Conservation (phyloP, 2,113 vertebrate genomes). For the Bubo scandiacus region DNA sequence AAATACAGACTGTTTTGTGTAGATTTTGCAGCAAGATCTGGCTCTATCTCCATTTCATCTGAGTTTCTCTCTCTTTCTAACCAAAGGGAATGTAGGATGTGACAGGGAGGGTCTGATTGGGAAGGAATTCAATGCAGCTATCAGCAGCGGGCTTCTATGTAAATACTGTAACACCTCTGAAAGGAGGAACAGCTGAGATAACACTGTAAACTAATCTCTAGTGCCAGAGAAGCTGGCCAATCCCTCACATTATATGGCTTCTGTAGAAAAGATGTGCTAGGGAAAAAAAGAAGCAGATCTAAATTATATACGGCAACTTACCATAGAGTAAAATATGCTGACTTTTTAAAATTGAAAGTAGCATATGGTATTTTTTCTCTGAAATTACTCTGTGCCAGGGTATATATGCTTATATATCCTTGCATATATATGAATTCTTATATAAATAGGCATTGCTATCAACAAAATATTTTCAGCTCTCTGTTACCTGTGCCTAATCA, state of each 20-base stretch:
- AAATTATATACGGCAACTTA: not conserved
- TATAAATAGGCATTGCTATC: not conserved
- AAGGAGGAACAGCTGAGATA: conserved; percentile 73
- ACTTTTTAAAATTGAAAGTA: not conserved
- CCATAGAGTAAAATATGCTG: not conserved
- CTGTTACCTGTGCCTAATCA: not conserved
- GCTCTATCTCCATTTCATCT: not conserved
- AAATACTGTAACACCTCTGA: conserved; percentile 74
- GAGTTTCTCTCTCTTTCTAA: not conserved
- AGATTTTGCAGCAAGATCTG: not conserved
- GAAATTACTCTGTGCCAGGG: not conserved
- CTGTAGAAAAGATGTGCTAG: conserved; percentile 9
- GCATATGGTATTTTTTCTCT: not conserved
- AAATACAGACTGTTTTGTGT: not conserved
- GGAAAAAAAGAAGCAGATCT: not conserved
- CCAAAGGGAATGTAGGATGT: conserved; percentile 30
- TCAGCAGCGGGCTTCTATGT: conserved; percentile 68
- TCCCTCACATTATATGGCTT: not conserved
- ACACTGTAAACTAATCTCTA: conserved; percentile 71
- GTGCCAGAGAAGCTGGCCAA: conserved; percentile 21
- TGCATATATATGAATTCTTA: not conserved
- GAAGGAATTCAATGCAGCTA: conserved; percentile 63
- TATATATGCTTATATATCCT: not conserved
- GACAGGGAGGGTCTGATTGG: conserved; percentile 20
- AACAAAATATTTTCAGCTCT: not conserved